Base-by-base conservation (phyloP, 2,113 vertebrate species). In the Trematocara variabile region DNA sequence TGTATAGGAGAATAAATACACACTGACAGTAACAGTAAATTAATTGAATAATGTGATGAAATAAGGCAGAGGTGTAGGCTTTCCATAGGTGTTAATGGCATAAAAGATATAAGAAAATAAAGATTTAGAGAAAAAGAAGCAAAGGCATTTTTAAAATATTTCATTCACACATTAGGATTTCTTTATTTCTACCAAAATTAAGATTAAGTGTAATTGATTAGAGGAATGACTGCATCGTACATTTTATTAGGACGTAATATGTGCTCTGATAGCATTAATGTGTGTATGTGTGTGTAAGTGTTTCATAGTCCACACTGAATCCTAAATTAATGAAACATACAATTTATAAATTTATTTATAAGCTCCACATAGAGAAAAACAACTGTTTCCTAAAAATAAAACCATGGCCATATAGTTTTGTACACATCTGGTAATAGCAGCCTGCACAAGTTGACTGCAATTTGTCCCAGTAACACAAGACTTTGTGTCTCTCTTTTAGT, bases 371-470 rank as follows among this genome's bases (percentile, higher is more conserved):
- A 50, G 82, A 83, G 78, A 65, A 65, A 37, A 54, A 58, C 20
- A 54, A 75, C 34, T 7, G 55, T 50, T 60, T 86, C 68, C 85
- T 79, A 81, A 91, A 75, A 90, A 54, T 89, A 90, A 86, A 92
- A 86, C 53, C 9, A 4, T 10, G 50, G 60, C 77, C 56, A 79
- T 14, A 54, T 39, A 30, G 68, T 85, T 91, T 80, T 80, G 70
- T 60, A 84, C 81, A 80, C 46, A 7, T 82, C 86, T 91, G 80
- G 46, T 90, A 78, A 83, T 86, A 85, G 53, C 81, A 79, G 79
- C 77, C 55, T 81, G 53, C 50, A 68, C 81, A 89, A 85, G 79
- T 86, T 85, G 68, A 89, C 75, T 82, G 44, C 78, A 78, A 44
- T 81, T 84, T 88, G 82, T 58, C 28, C 37, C 79, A 20, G 82